Conservation (phyloP, 2,797 vertebrate genomes). For the Dromococcyx pavoninus region DNA sequence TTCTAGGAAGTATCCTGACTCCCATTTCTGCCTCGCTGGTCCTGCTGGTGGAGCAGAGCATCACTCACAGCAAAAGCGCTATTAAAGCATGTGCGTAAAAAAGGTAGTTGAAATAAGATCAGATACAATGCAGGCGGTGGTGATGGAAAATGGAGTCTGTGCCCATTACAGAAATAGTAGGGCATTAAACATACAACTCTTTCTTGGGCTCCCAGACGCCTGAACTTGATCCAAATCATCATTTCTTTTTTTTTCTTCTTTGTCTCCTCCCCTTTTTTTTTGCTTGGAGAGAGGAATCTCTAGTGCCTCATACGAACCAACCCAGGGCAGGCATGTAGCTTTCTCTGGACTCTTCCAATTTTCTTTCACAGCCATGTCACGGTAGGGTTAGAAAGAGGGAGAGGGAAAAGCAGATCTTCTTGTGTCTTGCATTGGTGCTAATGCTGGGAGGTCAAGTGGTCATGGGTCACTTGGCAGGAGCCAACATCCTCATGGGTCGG, state of each 20-base stretch:
- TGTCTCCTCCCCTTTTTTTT: background rate
- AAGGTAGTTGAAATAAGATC: background rate
- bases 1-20: background rate
- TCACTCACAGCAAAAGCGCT: background rate
- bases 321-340: background rate
- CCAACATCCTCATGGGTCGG: background rate
- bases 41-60: too few relatives aligned
- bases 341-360: background rate
- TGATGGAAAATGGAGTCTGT: background rate
- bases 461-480: background rate
- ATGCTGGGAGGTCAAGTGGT: accelerated
- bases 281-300: background rate
- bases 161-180: slow-evolving; percentile 11
- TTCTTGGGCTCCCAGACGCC: slow-evolving; percentile 6
- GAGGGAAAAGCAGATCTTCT: background rate
- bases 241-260: background rate
- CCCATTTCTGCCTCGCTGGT: background rate
- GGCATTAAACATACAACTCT: background rate
- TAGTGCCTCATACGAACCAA: background rate
- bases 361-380: background rate
- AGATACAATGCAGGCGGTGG: background rate
- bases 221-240: slow-evolving; percentile 32
- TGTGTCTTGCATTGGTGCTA: background rate
- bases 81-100: background rate
- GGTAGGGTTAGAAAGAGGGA: background rate